Base-by-base conservation (phyloP, 2,797 vertebrate genomes). In the Gouania willdenowi region DNA sequence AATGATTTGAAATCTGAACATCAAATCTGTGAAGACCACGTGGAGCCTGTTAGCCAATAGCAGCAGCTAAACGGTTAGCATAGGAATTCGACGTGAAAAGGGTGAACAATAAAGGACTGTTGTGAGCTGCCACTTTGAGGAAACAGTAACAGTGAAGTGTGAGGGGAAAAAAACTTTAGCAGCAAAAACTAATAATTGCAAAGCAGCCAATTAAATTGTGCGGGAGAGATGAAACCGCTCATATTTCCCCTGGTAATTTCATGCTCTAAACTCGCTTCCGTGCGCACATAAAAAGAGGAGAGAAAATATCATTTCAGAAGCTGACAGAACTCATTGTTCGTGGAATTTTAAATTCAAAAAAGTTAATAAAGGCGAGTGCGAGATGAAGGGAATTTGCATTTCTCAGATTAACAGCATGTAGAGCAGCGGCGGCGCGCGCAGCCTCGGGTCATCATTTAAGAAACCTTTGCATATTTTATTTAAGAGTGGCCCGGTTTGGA, bases 391-490 rank as follows among this genome's bases (percentile, higher is more conserved):
- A 98, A 98, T 98, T 98, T 98, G 95, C 96, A 98, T 98, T 97
- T 98, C 95, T 98, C 94, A 98, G 96, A 98, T 98, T 98, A 98
- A 98, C 96, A 98, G 93, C 94, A 95, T 98, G 96, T 98, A 97
- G 93, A 98, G 95, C 94, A 98, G 95, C 93, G 92, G 94, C 92
- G 91, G 95, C 94, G 94, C 91, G 92, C 91, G 89, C 95, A 92
- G 96, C 96, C 96, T 90, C 91, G 90, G 96, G 96, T 98, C 93
- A 98, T 98, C 94, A 98, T 98, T 98, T 98, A 98, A 98, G 96
- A 98, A 98, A 98, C 96, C 96, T 98, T 98, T 98, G 96, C 95
- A 98, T 98, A 98, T 98, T 98, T 98, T 98, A 98, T 98, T 98
- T 98, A 98, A 98, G 97, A 98, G 93, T 98, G 94, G 94, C 94